Base-by-base conservation (phyloP, 2,888 invertebrate genomes). In the Anticlea derivata region DNA sequence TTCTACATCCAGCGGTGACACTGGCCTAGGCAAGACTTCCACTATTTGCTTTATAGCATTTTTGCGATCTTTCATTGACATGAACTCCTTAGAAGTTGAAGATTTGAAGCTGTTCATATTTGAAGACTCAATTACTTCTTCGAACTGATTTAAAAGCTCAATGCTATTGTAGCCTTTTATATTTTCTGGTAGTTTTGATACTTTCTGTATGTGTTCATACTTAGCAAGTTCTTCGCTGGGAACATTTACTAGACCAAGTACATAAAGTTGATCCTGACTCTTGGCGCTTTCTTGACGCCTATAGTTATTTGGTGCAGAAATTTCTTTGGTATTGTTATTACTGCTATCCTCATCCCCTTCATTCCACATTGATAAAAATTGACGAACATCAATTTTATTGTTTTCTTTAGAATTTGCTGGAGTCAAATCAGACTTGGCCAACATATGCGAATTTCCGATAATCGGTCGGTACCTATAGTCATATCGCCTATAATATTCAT, bases 301-400 rank as follows among this genome's bases (percentile, higher is more conserved):
- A 50, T 68, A 65, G 60, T 64, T 75, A 49, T 58, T 75, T 44
- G 44, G 57, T 24, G 70, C 67, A 63, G 66, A 51, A 26, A 67
- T 65, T 55, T 67, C 80, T 66, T 83, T 86, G 55, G 56, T 68
- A 20, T 66, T 40, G 50, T 46, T 55, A 57, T 70, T 77, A 60
- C 64, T 65, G 54, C 70, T 70, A 64, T 87, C 91, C 43, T 91
- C 91, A 69, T 89, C 90, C 33, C 86, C 91, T 73, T 91, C 91
- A 82, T 83, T 90, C 91, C 91, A 91, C 83, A 83, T 89, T 80
- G 87, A 83, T 35, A 91, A 70, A 73, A 86, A 91, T 63, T 91
- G 90, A 57, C 91, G 77, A 2, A 91, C 83, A 80, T 91, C 64
- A 59, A 90, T 78, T 59, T 75, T 71, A 56, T 83, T 83, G 61